A percentile compares a stretch with the other conserved stretches of the same genome.
Conservation (phyloP, 2,888 invertebrate genomes). For the Nomada hirtipes region DNA sequence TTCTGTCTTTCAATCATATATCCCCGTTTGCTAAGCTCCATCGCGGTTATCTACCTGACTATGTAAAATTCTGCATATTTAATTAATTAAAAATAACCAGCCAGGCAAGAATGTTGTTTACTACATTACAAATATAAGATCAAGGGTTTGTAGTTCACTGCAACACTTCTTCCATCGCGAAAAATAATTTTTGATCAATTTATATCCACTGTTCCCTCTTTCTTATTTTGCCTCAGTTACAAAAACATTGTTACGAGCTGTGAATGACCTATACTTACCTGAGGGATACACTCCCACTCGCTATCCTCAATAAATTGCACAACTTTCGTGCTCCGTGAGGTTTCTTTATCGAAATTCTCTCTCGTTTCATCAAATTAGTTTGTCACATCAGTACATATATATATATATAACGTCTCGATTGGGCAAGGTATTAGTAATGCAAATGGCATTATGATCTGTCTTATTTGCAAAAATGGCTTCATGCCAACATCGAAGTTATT, state of each 20-base stretch:
- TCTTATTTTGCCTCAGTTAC: slow-evolving; percentile 21
- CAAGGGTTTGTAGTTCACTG: slow-evolving; percentile 34
- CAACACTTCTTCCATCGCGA: slow-evolving; percentile 10
- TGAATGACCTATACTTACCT: slow-evolving; percentile 81
- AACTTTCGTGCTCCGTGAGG: slow-evolving; percentile 57
- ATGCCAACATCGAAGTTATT: slow-evolving; percentile 70
- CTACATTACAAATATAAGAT: slow-evolving; percentile 36
- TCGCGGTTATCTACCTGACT: slow-evolving; percentile 18
- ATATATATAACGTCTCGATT: slow-evolving; percentile 54
- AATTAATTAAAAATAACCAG: slow-evolving; percentile 42
- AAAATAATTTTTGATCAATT: slow-evolving; percentile 33
- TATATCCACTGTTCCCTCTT: slow-evolving; percentile 21
- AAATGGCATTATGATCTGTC: slow-evolving; percentile 63
- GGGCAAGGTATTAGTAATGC: slow-evolving; percentile 67
- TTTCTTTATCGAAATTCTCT: slow-evolving; percentile 60
- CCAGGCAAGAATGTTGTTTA: slow-evolving; percentile 21
- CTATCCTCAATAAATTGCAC: slow-evolving; percentile 66
- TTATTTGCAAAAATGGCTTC: slow-evolving; percentile 72
- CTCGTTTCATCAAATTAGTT: slow-evolving; percentile 66
- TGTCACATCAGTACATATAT: slow-evolving; percentile 63
- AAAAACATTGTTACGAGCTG: slow-evolving; percentile 72
- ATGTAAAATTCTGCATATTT: slow-evolving; percentile 21
- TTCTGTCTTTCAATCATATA: slow-evolving; percentile 3
- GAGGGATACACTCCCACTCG: slow-evolving; percentile 67
- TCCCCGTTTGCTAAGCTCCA: slow-evolving; percentile 29